These are phyloP conservation scores for Drosophila kurseongensis DNA, from an alignment of 1,140 invertebrate genomes.

Conservation along the genomic window DNA sequence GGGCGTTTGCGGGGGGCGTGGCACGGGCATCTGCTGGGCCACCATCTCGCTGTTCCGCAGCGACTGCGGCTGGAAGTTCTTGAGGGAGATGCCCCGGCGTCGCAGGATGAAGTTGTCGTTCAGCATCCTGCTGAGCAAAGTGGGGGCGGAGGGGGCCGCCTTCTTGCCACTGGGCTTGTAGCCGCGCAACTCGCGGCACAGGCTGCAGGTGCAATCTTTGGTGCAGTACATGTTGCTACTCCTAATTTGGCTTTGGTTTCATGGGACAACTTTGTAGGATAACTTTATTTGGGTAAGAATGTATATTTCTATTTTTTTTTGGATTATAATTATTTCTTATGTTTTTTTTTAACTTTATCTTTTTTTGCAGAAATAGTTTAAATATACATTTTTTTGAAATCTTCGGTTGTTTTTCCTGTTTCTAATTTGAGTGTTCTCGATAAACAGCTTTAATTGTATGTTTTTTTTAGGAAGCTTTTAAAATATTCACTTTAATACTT, in stretches of 20 bases:
- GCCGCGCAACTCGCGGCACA: constrained; percentile 85
- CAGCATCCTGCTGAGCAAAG: constrained; percentile 69
- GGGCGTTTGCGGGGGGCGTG: constrained; percentile 66
- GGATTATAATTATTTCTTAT: too few relatives aligned
- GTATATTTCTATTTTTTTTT: too few relatives aligned
- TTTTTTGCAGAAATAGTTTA: too few relatives aligned
- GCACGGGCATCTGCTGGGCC: constrained; percentile 44
- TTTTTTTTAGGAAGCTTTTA: too few relatives aligned
- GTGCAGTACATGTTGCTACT: constrained; percentile 83
- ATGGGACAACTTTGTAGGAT: background rate
- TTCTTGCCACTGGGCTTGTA: constrained; percentile 74
- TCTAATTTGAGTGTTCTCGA: too few relatives aligned
- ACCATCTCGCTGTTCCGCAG: constrained; percentile 80
- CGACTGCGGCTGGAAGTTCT: constrained; percentile 80
- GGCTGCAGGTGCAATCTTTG: constrained; percentile 85
- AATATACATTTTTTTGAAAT: too few relatives aligned
- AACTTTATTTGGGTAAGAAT: too few relatives aligned
- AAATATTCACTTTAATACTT: too few relatives aligned
- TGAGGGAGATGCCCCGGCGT: constrained; percentile 73
- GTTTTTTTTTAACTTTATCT: too few relatives aligned
- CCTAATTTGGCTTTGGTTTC: constrained; percentile 56
- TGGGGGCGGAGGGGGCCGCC: constrained; percentile 3
- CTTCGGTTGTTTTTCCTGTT: too few relatives aligned
- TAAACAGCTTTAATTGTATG: too few relatives aligned
- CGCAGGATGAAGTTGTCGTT: constrained; percentile 85